These are phyloP conservation scores for Plusia festucae DNA, from an alignment of 2,888 invertebrate genomes.

Conservation along the genomic window DNA sequence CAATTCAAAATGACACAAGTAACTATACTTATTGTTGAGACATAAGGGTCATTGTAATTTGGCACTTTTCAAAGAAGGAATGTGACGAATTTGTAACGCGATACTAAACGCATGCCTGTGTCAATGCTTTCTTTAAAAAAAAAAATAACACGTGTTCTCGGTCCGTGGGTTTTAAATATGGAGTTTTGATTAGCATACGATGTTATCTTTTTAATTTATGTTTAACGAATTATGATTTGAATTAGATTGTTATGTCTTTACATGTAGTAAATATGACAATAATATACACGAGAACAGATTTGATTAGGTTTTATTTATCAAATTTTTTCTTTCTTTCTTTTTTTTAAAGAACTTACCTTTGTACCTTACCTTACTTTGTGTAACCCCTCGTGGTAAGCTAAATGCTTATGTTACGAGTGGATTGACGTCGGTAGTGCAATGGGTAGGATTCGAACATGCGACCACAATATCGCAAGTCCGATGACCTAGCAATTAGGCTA, in stretches of 20 bases:
- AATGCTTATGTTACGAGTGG: no score
- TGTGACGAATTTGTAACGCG: constrained; percentile 80
- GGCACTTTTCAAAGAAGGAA: constrained; percentile 56
- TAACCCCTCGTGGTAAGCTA: no score
- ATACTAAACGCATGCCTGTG: constrained; percentile 73
- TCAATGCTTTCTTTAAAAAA: constrained; percentile 75
- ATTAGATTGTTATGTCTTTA: constrained; percentile 18
- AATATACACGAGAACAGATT: neutral
- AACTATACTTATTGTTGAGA: constrained; percentile 44
- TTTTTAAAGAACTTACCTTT: no score
- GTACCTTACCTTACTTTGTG: no score
- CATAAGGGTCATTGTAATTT: constrained; percentile 57
- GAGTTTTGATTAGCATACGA: constrained; percentile 51
- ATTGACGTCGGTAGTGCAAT: no score
- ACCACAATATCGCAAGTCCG: no score
- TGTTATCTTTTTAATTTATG: constrained; percentile 52
- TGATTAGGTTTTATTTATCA: no score
- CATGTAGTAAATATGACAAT: neutral
- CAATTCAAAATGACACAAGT: constrained; percentile 44
- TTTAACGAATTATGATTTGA: constrained; percentile 35
- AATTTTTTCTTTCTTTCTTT: no score
- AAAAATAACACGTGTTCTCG: constrained; percentile 70
- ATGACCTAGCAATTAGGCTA: no score
- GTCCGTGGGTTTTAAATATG: constrained; percentile 53
- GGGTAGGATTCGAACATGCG: no score